Conservation (phyloP, 2,113 vertebrate genomes). For the Phyllostomus hastatus region DNA sequence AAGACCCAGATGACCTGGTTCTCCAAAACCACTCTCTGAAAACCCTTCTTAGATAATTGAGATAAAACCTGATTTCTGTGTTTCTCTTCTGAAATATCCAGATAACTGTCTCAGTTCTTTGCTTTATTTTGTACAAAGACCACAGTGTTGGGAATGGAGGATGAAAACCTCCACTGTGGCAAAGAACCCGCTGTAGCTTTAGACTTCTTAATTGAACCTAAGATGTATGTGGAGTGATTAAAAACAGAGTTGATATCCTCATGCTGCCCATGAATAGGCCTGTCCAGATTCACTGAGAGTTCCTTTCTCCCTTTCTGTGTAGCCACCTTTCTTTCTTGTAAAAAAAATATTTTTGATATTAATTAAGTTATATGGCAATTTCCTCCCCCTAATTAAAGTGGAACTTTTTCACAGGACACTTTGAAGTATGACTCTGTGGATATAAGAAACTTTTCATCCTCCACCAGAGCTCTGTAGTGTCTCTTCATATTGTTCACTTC, state of each 20-base stretch:
- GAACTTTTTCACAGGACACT: slow-evolving; percentile 62
- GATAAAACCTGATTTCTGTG: neutral
- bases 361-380: slow-evolving; percentile 49
- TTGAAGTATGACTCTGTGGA: slow-evolving; percentile 61
- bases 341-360: slow-evolving; percentile 55
- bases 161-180: neutral
- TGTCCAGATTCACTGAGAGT: neutral
- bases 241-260: neutral
- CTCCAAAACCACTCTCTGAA: neutral
- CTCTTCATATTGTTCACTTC: slow-evolving; percentile 47
- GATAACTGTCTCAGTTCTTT: neutral
- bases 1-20: neutral
- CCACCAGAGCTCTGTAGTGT: neutral
- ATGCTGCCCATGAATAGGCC: neutral
- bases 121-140: neutral
- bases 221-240: neutral
- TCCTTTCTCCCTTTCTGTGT: fast-evolving
- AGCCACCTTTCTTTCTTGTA: slow-evolving; percentile 48
- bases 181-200: neutral
- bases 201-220: neutral
- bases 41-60: neutral
- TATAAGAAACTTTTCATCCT: slow-evolving; percentile 49
- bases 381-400: slow-evolving; percentile 59
- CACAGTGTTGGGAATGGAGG: neutral
- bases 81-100: neutral